phyloP scores from a whole-genome alignment of 2,888 invertebrate species.

The Frankliniella fusca region DNA sequence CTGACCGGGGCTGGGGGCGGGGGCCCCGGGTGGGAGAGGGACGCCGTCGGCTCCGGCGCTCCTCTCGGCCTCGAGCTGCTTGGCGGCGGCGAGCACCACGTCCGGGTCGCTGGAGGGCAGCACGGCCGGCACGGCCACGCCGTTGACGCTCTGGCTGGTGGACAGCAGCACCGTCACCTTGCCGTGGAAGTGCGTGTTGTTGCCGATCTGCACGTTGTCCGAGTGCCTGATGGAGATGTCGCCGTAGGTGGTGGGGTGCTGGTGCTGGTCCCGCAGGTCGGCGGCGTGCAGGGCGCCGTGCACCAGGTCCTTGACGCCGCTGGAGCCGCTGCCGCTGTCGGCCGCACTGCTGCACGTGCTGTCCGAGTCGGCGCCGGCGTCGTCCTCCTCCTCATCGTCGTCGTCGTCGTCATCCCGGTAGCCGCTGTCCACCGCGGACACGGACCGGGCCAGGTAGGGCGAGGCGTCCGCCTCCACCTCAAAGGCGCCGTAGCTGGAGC shows the following conservation, averaged over 20 bases:
- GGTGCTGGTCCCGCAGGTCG: background rate
- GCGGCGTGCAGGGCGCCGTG: background rate
- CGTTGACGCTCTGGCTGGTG: constrained; percentile 31
- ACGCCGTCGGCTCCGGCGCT: background rate
- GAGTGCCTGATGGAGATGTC: background rate
- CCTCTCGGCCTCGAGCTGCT: background rate
- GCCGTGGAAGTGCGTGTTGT: constrained; percentile 12
- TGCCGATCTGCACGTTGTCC: background rate
- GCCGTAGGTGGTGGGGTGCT: background rate
- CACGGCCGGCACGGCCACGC: constrained; percentile 37
- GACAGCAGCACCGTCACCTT: background rate
- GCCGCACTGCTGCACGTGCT: background rate
- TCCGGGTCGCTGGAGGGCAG: constrained; percentile 34
- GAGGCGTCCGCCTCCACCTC: background rate
- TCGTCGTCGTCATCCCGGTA: background rate
- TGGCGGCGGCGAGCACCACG: background rate
- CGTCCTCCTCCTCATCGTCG: background rate
- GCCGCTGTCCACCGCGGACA: constrained; percentile 14
- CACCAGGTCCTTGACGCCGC: constrained; percentile 7
- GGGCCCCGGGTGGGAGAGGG: background rate
- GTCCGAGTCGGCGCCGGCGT: background rate
- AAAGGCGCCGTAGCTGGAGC: background rate
- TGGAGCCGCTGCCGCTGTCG: background rate
- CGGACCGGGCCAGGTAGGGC: background rate
- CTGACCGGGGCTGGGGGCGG: too few relatives aligned